Base-by-base conservation (phyloP, 2,888 invertebrate species). In the Ophioninae sp. region DNA sequence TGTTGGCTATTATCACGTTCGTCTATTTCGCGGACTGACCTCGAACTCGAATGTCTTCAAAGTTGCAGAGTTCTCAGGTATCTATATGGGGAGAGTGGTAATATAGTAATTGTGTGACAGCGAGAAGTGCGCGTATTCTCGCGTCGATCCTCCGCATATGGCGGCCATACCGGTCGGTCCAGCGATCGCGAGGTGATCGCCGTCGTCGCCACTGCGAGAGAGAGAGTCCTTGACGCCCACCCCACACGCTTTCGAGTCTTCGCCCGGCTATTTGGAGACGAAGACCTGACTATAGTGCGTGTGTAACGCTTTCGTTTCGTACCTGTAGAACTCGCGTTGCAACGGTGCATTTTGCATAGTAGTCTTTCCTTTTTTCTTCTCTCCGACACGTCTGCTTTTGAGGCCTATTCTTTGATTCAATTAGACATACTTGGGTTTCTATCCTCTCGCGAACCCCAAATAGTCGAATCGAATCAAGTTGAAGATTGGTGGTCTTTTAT, bases 171-270 rank as follows among this genome's bases (percentile, higher is more conserved):
- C 88, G 89, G 89, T 89, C 88, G 89, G 89, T 89, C 88, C 87
- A 82, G 86, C 87, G 85, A 68, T 73, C 71, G 51, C 23, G 79
- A 75, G 65, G 76, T 72, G 76, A 81, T 81, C 76, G 84, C 85
- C 85, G 81, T 83, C 85, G 85, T 84, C 86, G 82, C 74, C 58
- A 59, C 75, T 13, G 82, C 81, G 82, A 79, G 78, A 68, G 78
- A 83, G n/a, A n/a, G 88, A 90, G 90, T 90, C 91, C 90, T 91
- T 91, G 91, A 90, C 91, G 91, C 90, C 90, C 89, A 91, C 90
- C 90, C 90, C 85, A 81, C 82, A 71, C 76, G 65, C 75, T 82
- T 73, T 68, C 78, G n/a, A 69, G 67, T 80, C 78, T 77, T 78
- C 75, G 51, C 65, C 67, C 72, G 67, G 72, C 77, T 75, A 41